Conservation (phyloP, 2,113 vertebrate genomes). For the Collichthys lucidus region DNA sequence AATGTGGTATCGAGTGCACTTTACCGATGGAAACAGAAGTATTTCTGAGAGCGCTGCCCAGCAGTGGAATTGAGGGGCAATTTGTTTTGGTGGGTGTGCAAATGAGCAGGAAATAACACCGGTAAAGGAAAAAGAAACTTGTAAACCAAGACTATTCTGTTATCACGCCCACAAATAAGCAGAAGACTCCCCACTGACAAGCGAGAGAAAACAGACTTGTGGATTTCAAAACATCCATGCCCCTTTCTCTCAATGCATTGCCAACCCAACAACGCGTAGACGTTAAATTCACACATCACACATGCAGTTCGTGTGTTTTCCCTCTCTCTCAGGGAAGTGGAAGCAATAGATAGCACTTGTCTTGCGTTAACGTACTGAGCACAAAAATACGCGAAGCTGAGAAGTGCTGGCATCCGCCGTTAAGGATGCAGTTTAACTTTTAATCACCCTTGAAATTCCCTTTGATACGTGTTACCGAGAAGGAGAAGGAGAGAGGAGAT, state of each 20-base stretch:
- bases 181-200: background rate
- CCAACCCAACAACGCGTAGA: background rate
- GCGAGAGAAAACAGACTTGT: background rate
- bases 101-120: conserved; percentile 47
- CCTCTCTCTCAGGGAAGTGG: background rate
- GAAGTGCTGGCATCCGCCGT: conserved; percentile 43
- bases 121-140: conserved; percentile 23
- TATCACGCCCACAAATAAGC: conserved; percentile 1
- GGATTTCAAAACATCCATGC: background rate
- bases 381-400: conserved; percentile 20
- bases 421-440: conserved; percentile 75
- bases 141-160: conserved; percentile 25
- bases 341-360: background rate
- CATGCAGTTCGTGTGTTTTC: background rate
- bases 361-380: conserved; percentile 21
- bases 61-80: conserved; percentile 43
- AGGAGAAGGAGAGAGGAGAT: conserved; percentile 59
- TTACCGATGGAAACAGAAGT: conserved; percentile 58
- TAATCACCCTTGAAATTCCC: conserved; percentile 79
- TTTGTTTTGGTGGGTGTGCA: conserved; percentile 47
- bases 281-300: conserved; percentile 10
- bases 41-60: conserved; percentile 40
- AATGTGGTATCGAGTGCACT: conserved; percentile 70
- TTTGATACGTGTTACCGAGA: conserved; percentile 71
- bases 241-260: background rate